phyloP scores from a whole-genome alignment of 30 jellyfish, hydroid and myxozoan species.

The Aurelia coerulea region DNA sequence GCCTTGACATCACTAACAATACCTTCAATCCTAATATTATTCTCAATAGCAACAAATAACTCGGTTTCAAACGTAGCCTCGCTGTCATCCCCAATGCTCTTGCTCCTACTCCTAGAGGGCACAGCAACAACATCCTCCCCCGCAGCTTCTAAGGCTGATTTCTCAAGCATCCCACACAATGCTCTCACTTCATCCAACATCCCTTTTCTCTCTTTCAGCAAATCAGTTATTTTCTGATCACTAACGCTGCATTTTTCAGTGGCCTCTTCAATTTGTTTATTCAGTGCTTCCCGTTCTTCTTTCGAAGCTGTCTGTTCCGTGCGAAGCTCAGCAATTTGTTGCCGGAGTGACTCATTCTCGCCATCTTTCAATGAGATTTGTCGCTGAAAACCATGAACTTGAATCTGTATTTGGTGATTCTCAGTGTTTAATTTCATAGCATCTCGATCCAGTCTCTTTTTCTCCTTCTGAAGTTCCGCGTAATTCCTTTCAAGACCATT shows the following conservation, averaged over 20 bases:
- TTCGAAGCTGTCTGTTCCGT: slow-evolving; percentile 35
- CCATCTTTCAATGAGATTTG: slow-evolving; percentile 48
- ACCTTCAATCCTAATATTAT: slow-evolving; percentile 78
- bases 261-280: slow-evolving; percentile 41
- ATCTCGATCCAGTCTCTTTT: slow-evolving; percentile 31
- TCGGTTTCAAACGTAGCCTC: slow-evolving; percentile 86
- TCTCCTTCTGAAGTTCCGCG: slow-evolving; percentile 33
- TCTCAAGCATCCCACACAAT: slow-evolving; percentile 31
- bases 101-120: slow-evolving; percentile 13
- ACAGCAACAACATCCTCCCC: slow-evolving; percentile 12
- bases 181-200: slow-evolving; percentile 22
- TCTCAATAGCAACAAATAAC: slow-evolving; percentile 86
- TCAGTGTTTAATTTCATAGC: slow-evolving; percentile 41
- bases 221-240: slow-evolving; percentile 10
- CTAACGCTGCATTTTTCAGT: slow-evolving; percentile 3
- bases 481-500: slow-evolving; percentile 22
- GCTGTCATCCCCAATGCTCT: slow-evolving; percentile 32
- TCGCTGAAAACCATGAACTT: slow-evolving; percentile 37
- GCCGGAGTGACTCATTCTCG: slow-evolving; percentile 62
- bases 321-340: slow-evolving; percentile 42
- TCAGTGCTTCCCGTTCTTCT: slow-evolving; percentile 31
- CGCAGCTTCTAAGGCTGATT: slow-evolving; percentile 9
- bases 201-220: slow-evolving; percentile 18
- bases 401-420: slow-evolving; percentile 38
- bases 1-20: slow-evolving; percentile 67